A percentile compares a stretch with the other conserved stretches of the same genome.
Evolutionary conservation across 2,888 invertebrate genomes (phyloP).

Genomic region (Eristalinus aeneus): DNA sequence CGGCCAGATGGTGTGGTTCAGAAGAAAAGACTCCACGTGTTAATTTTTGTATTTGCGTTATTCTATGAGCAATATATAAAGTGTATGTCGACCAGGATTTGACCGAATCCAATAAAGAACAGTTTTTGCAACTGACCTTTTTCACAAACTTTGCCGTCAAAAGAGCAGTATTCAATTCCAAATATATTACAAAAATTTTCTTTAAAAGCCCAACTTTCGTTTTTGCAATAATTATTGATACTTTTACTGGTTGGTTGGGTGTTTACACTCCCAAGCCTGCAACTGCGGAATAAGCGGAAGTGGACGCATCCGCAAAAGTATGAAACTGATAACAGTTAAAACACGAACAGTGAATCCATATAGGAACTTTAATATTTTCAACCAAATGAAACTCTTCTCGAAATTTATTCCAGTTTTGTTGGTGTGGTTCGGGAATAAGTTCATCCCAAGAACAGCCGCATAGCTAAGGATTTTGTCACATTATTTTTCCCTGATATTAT

Average conservation of each 20-base stretch:
- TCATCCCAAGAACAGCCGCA: no score
- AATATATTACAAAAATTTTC: constrained; percentile 40
- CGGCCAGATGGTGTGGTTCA: background rate
- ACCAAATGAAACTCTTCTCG: no score
- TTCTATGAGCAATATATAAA: no score
- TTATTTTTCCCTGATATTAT: no score
- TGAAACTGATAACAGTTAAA: no score
- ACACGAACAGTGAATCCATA: background rate
- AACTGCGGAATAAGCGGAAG: constrained; percentile 44
- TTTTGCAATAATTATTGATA: constrained; percentile 45
- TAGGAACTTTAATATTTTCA: no score
- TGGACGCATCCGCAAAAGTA: background rate
- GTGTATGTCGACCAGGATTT: constrained; percentile 10
- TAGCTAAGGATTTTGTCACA: no score
- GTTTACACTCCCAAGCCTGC: constrained; percentile 36
- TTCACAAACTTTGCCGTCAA: no score
- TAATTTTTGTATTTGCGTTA: no score
- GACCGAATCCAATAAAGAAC: constrained; percentile 41
- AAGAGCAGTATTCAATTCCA: no score
- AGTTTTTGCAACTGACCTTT: constrained; percentile 39
- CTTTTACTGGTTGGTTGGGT: constrained; percentile 16
- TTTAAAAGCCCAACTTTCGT: constrained; percentile 43
- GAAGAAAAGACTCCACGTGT: background rate
- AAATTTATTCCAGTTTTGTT: no score
- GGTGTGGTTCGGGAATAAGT: no score